A percentile compares a stretch with the other conserved stretches of the same genome.
Conservation (phyloP, 2,888 invertebrate species). For the Ornithoptera alexandrae region DNA sequence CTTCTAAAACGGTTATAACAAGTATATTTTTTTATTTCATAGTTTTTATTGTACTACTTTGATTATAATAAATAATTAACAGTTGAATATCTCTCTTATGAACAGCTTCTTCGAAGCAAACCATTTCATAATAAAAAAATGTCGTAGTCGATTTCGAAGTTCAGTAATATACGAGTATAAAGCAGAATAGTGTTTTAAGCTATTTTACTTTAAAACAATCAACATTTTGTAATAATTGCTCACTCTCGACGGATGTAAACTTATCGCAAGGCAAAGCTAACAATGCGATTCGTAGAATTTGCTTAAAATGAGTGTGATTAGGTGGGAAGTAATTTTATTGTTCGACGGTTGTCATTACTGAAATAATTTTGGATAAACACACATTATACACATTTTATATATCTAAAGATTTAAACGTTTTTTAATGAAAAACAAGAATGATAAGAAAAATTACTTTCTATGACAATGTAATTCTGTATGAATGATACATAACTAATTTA, state of each 20-base stretch:
- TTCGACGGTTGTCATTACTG: not conserved
- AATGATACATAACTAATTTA: too few species aligned
- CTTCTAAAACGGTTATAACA: too few species aligned
- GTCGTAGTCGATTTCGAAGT: conserved; percentile 12
- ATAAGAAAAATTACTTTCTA: too few species aligned
- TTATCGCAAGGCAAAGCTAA: conserved; percentile 20
- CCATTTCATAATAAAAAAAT: conserved; percentile 1
- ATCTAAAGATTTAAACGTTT: too few species aligned
- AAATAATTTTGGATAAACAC: not conserved
- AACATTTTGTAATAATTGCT: conserved; percentile 24
- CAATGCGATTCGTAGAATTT: conserved; percentile 21
- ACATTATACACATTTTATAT: too few species aligned
- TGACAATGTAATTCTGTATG: too few species aligned
- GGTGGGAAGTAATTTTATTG: conserved; percentile 14
- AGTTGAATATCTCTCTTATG: not conserved
- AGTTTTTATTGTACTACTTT: too few species aligned
- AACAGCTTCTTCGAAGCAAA: not conserved
- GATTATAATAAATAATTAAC: not conserved
- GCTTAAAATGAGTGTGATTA: conserved; percentile 22
- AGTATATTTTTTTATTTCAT: too few species aligned
- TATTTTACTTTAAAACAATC: conserved; percentile 17
- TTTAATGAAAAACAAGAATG: too few species aligned
- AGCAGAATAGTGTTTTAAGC: conserved; percentile 15
- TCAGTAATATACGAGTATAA: conserved; percentile 15
- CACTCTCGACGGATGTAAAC: conserved; percentile 12